Conservation (phyloP, 1,140 invertebrate genomes). For the Nephila pilipes region DNA sequence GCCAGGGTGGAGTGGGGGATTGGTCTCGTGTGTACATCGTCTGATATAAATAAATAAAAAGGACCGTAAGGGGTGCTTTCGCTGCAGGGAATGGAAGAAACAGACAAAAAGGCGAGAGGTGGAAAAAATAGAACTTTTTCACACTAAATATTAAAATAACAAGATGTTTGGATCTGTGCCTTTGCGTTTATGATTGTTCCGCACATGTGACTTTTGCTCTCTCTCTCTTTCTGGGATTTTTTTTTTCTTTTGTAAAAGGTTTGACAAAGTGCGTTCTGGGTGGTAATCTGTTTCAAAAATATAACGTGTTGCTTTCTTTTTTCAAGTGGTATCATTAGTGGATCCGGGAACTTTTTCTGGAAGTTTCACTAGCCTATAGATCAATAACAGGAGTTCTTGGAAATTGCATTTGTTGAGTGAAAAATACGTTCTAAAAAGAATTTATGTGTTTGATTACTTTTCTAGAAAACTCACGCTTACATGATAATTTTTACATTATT, state of each 20-base stretch:
- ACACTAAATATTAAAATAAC: conserved; percentile 30
- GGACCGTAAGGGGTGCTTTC: neutral
- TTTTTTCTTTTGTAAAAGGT: neutral
- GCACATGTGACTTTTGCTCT: neutral
- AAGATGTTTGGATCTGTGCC: conserved; percentile 5
- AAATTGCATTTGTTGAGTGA: too few relatives aligned
- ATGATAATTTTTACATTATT: too few relatives aligned
- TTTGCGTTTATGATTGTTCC: conserved; percentile 9
- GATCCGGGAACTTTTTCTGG: too few relatives aligned
- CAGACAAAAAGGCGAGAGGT: neutral
- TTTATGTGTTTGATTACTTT: too few relatives aligned
- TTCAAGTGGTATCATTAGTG: neutral
- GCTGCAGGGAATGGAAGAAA: neutral
- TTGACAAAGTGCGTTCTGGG: neutral
- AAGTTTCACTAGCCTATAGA: too few relatives aligned
- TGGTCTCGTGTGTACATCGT: neutral
- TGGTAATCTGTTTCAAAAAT: conserved; percentile 18
- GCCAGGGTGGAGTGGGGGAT: neutral
- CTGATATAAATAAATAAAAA: conserved; percentile 15
- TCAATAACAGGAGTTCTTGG: too few relatives aligned
- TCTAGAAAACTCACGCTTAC: too few relatives aligned
- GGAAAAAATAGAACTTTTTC: neutral
- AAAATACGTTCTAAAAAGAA: too few relatives aligned
- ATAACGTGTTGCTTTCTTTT: neutral
- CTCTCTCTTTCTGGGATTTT: neutral